Percentiles rank a stretch among this genome's conserved stretches.
Conservation (phyloP, 2,797 vertebrate species). For the Myiotriccus ornatus region DNA sequence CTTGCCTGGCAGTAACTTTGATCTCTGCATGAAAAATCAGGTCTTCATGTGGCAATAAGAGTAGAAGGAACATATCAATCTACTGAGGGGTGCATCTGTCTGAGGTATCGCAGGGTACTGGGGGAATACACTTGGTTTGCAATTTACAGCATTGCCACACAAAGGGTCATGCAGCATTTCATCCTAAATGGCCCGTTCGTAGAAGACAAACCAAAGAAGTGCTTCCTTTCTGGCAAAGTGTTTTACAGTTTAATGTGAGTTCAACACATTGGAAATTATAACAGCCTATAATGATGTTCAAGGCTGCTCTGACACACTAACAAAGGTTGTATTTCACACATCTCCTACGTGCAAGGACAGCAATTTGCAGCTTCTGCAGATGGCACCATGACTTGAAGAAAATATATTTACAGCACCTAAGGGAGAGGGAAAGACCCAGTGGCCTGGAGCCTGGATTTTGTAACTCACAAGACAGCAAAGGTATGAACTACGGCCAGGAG, state of each 20-base stretch:
- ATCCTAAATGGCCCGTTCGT: background rate
- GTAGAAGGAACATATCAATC: background rate
- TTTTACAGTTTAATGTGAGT: background rate
- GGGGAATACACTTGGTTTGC: background rate
- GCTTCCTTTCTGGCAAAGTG: background rate
- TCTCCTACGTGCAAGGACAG: background rate
- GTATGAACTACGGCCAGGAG: background rate
- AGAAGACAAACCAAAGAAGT: background rate
- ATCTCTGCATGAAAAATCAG: background rate
- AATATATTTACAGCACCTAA: background rate
- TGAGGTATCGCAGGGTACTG: background rate
- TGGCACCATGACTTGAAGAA: background rate
- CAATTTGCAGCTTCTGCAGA: background rate
- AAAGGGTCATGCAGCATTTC: background rate
- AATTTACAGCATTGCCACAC: background rate
- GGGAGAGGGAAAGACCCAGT: background rate
- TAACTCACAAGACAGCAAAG: background rate
- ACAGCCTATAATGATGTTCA: background rate
- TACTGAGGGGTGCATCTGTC: background rate
- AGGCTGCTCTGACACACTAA: background rate
- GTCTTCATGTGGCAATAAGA: background rate
- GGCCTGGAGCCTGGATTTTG: background rate
- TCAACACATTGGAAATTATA: background rate
- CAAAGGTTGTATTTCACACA: background rate
- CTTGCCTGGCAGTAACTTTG: background rate